These are phyloP conservation scores for Noctua janthina DNA, from an alignment of 2,888 invertebrate species.

Conservation along the genomic window DNA sequence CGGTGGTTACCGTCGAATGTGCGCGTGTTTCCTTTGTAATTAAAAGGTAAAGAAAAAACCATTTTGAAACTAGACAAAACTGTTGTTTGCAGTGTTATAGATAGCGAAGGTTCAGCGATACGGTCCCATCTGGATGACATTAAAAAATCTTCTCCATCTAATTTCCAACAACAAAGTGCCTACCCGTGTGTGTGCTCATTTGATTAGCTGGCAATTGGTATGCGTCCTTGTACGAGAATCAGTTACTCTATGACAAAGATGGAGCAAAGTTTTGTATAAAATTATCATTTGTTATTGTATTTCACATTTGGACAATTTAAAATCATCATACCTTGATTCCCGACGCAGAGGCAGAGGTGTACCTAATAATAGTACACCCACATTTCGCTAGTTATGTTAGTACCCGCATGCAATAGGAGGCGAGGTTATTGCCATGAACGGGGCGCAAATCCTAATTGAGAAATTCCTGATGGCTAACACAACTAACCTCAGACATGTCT, in stretches of 20 bases:
- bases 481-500: neutral
- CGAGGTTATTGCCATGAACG: neutral
- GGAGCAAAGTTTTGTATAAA: neutral
- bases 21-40: too few relatives aligned
- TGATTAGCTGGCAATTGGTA: slow-evolving; percentile 38
- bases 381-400: neutral
- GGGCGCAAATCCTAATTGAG: too few relatives aligned
- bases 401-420: neutral
- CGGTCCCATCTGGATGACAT: neutral
- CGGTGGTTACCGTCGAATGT: neutral
- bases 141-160: neutral
- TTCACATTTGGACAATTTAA: neutral
- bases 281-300: neutral
- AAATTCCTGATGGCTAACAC: neutral
- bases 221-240: slow-evolving; percentile 10
- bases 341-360: neutral
- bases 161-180: slow-evolving; percentile 17
- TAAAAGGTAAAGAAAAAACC: neutral
- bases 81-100: neutral
- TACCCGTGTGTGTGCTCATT: slow-evolving; percentile 21
- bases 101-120: neutral
- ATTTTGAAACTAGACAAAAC: neutral
- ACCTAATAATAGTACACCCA: neutral
- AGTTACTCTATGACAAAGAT: neutral
- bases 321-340: neutral